These are phyloP conservation scores for Heliothis peltigera DNA, from an alignment of 2,888 invertebrate genomes.

Conservation along the genomic window DNA sequence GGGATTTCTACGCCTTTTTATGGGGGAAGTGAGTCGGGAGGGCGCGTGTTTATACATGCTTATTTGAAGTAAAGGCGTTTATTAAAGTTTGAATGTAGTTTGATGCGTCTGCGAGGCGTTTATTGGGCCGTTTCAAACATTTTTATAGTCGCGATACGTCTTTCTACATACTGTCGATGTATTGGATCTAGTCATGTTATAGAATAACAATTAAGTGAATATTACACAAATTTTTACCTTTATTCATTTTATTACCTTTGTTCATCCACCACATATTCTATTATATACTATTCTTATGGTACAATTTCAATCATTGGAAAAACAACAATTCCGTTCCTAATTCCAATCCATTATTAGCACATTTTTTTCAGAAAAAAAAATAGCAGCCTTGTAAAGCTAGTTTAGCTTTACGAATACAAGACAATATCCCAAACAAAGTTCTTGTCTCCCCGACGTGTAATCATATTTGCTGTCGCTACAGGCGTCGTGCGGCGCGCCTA, in stretches of 20 bases:
- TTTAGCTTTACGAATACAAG: background rate
- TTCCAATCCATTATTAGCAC: too few species aligned
- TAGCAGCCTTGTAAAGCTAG: too few species aligned
- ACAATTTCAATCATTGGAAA: too few species aligned
- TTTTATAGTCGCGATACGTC: slow-evolving; percentile 19
- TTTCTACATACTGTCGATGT: slow-evolving; percentile 4
- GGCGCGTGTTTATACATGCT: slow-evolving; percentile 32
- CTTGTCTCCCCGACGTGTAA: slow-evolving; percentile 13
- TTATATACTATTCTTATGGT: too few species aligned
- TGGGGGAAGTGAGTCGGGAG: slow-evolving; percentile 25
- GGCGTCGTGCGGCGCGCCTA: slow-evolving; percentile 60
- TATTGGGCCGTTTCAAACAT: slow-evolving; percentile 27
- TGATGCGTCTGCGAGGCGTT: slow-evolving; percentile 15
- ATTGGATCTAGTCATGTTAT: slow-evolving; percentile 12
- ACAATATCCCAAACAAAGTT: background rate
- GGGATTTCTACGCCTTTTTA: slow-evolving; percentile 50
- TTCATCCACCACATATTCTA: too few species aligned
- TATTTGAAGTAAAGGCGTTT: slow-evolving; percentile 33
- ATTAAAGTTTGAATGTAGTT: slow-evolving; percentile 37
- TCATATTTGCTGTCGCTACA: slow-evolving; percentile 54
- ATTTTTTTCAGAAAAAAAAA: too few species aligned
- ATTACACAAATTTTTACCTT: too few species aligned
- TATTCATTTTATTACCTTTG: too few species aligned
- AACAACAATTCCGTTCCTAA: too few species aligned
- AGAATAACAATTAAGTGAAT: too few species aligned